A percentile compares a stretch with the other conserved stretches of the same genome.
phyloP scores from a whole-genome alignment of 2,888 invertebrate species.

The Notodonta ziczac region DNA sequence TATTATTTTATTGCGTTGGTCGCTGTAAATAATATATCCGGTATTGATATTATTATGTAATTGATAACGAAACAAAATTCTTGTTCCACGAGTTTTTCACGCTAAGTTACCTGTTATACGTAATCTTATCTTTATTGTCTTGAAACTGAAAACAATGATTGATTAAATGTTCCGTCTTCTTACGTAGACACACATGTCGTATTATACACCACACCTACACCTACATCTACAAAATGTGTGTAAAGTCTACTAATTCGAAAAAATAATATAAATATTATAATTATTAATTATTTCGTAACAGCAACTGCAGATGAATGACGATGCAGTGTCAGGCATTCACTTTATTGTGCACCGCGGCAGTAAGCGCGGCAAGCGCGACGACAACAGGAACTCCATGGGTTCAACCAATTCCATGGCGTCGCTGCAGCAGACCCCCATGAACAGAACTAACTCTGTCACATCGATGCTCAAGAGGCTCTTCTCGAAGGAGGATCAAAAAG shows the following conservation, averaged over 20 bases:
- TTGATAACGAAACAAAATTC: not conserved
- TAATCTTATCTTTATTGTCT: constrained; percentile 3
- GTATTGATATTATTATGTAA: not conserved
- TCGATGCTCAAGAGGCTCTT: constrained; percentile 91
- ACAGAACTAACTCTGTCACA: constrained; percentile 90
- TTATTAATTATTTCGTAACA: constrained; percentile 36
- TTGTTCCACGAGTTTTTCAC: not conserved
- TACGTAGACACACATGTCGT: not conserved
- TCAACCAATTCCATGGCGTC: constrained; percentile 82
- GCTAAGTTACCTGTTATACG: not conserved
- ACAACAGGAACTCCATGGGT: constrained; percentile 72
- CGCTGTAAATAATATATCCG: constrained; percentile 27
- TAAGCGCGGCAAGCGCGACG: constrained; percentile 72
- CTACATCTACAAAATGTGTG: not conserved
- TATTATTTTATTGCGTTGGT: constrained; percentile 17
- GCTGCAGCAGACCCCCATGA: constrained; percentile 87
- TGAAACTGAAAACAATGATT: not conserved
- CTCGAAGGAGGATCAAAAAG: constrained; percentile 88
- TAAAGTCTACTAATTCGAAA: no score
- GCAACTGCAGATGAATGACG: constrained; percentile 87
- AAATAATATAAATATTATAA: no score
- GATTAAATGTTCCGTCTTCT: not conserved
- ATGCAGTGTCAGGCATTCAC: constrained; percentile 89
- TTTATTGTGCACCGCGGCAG: constrained; percentile 87
- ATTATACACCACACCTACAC: not conserved